Conservation (phyloP, 1,140 invertebrate genomes). For the Ips nitidus region DNA sequence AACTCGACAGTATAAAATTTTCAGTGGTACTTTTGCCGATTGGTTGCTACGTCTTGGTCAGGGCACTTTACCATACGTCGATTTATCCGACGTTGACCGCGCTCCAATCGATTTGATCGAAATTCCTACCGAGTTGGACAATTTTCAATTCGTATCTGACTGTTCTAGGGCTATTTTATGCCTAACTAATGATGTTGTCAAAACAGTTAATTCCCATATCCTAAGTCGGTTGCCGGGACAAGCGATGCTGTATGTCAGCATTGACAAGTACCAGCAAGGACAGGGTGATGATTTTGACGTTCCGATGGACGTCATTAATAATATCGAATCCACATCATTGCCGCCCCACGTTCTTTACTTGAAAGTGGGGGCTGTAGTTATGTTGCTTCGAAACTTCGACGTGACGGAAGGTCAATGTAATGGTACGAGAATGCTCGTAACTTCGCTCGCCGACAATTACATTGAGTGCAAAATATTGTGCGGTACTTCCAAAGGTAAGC, state of each 20-base stretch:
- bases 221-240: neutral
- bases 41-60: neutral
- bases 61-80: neutral
- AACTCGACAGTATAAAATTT: neutral
- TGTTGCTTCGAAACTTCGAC: slow-evolving; percentile 2
- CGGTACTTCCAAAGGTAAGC: neutral
- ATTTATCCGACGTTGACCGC: neutral
- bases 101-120: neutral
- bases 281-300: neutral
- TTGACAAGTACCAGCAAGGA: neutral
- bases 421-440: slow-evolving; percentile 6
- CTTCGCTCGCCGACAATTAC: neutral
- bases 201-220: neutral
- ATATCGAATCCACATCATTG: neutral
- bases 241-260: neutral
- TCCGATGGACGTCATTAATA: neutral
- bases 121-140: neutral
- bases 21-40: neutral
- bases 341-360: neutral
- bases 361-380: neutral
- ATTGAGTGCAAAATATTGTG: neutral
- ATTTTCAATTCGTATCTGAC: neutral
- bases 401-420: neutral
- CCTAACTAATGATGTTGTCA: neutral
- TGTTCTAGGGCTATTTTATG: neutral